Conservation (phyloP, 2,113 vertebrate genomes). For the Laticauda colubrina region DNA sequence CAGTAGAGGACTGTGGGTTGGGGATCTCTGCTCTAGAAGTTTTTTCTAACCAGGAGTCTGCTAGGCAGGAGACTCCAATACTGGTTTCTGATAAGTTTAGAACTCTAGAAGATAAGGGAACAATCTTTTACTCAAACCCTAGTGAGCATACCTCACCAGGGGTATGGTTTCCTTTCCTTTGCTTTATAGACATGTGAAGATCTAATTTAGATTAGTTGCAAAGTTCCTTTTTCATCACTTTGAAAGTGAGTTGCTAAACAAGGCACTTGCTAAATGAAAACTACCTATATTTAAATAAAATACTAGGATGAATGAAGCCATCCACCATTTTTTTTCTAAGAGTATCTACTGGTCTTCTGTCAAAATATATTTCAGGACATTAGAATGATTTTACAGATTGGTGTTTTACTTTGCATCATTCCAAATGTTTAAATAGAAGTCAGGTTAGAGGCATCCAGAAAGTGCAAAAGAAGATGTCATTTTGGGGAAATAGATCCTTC, state of each 20-base stretch:
- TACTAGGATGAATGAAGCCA: background rate
- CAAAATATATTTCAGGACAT: background rate
- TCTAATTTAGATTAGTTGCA: background rate
- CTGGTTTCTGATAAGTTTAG: background rate
- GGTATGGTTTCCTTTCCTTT: background rate
- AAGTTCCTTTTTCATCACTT: background rate
- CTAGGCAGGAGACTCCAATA: background rate
- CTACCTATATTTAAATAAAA: background rate
- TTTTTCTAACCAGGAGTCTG: background rate
- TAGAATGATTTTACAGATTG: background rate
- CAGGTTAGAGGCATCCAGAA: background rate
- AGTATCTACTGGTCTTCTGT: background rate
- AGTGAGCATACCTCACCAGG: too few relatives aligned
- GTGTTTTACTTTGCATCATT: background rate
- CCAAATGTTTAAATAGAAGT: background rate
- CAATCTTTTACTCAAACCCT: background rate
- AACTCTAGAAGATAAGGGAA: background rate
- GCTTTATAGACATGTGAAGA: background rate
- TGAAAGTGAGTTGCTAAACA: background rate
- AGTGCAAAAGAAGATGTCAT: background rate
- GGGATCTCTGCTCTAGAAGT: background rate
- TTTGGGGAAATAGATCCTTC: background rate
- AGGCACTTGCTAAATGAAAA: background rate
- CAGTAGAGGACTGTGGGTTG: too few relatives aligned
- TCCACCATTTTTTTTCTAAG: background rate